Percentiles rank a stretch among this genome's conserved stretches.
Evolutionary conservation across 1,140 invertebrate species (phyloP).

Genomic region (Panonychus citri): DNA sequence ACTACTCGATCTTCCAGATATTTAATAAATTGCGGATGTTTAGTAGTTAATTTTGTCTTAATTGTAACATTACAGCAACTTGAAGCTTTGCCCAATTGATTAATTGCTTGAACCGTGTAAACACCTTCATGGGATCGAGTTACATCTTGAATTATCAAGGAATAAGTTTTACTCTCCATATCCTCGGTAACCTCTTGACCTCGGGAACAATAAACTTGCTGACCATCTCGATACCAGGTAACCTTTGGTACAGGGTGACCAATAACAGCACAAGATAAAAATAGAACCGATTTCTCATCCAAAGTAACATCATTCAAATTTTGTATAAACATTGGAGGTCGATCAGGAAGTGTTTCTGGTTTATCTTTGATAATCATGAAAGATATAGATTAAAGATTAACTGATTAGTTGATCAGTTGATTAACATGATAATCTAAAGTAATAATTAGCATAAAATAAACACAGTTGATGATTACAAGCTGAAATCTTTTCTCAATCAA

Average conservation of each 20-base stretch:
- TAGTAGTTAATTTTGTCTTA: background rate
- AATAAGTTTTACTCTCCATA: background rate
- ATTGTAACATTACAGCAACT: background rate
- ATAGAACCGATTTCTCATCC: background rate
- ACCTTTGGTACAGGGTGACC: constrained; percentile 44
- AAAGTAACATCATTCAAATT: background rate
- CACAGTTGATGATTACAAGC: no score
- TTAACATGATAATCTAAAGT: no score
- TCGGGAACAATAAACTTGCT: constrained; percentile 29
- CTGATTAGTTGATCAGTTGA: no score
- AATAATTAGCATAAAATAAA: no score
- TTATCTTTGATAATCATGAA: no score
- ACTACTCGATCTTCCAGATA: background rate
- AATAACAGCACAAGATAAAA: constrained; percentile 29
- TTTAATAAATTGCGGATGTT: background rate
- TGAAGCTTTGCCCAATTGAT: background rate
- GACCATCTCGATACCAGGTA: constrained; percentile 47
- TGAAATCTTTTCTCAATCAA: no score
- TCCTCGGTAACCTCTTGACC: constrained; percentile 24
- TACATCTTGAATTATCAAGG: background rate
- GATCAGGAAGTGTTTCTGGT: background rate
- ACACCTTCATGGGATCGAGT: background rate
- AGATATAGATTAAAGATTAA: no score
- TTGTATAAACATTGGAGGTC: background rate
- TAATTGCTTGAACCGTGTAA: background rate